These are phyloP conservation scores for Tragelaphus scriptus DNA, from an alignment of 2,113 vertebrate species.

Conservation along the genomic window DNA sequence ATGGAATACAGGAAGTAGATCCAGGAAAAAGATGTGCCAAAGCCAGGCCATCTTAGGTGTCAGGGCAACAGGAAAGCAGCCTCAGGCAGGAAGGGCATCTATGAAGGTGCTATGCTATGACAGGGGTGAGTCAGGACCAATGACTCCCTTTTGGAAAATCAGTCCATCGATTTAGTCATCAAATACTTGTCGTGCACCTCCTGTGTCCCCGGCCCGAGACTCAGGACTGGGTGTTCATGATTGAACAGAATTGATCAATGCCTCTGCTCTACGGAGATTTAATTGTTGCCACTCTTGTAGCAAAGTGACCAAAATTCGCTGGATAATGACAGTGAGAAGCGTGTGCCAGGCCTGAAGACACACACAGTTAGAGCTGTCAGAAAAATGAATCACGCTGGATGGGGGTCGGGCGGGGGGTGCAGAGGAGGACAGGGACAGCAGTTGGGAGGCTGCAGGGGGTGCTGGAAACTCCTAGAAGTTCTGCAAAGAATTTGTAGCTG, in stretches of 20 bases:
- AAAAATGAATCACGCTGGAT: not conserved
- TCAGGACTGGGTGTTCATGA: not conserved
- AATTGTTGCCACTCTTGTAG: not conserved
- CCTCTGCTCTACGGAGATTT: not conserved
- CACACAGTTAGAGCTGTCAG: not conserved
- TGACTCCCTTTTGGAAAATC: not conserved
- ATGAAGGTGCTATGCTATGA: not conserved
- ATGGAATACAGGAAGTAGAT: not conserved
- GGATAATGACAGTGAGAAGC: accelerated
- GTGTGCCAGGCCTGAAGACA: not conserved
- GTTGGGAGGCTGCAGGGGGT: not conserved
- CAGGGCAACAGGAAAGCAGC: not conserved
- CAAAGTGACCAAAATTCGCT: not conserved
- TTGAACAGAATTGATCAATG: not conserved
- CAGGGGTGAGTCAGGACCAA: not conserved
- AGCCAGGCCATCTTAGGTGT: not conserved
- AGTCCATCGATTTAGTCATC: not conserved
- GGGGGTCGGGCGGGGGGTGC: too few species aligned
- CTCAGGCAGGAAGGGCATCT: not conserved
- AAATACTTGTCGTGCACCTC: not conserved
- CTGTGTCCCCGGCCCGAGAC: not conserved
- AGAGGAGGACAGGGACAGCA: not conserved
- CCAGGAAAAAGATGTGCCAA: not conserved
- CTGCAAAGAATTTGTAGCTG: not conserved
- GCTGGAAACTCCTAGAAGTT: slow-evolving; percentile 8